Base-by-base conservation (phyloP, 2,797 vertebrate species). In the Lateolabrax maculatus region DNA sequence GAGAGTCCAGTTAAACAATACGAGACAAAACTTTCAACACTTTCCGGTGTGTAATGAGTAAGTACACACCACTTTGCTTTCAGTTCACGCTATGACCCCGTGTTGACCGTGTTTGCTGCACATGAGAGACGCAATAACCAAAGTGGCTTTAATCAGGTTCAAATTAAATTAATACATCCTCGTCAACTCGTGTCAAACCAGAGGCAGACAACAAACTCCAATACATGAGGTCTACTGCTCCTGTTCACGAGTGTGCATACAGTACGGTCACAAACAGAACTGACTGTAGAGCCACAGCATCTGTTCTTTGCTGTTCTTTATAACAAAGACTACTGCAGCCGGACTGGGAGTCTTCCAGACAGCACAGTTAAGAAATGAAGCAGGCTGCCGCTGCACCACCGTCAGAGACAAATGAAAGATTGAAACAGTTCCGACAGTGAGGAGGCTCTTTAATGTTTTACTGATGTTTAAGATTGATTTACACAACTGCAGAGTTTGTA, bases 381-480 rank as follows among this genome's bases (percentile, higher is more conserved):
- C 62, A 29, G 56, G 12, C 41, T 49, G 64, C 73, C 34, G 77
- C 56, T 71, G 70, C 66, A 29, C 23, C 3, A 11, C 63, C 70
- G 60, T 70, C 49, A 66, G 55, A 75, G 70, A 87, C 56, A 19
- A 71, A 84, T 80, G 55, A 76, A 65, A 70, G 39, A 16, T 49
- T 49, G 43, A 53, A 82, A 71, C 58, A 21, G 55, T 21, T 63
- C 25, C 0, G 53, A 73, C 72, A 62, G 43, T 37, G 31, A 51
- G 36, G 41, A 73, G 43, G 51, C 41, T 72, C 49, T 29, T 62
- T 61, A 83, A 75, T 70, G 71, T 77, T 67, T 63, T 65, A 70
- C 61, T 19, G 31, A 75, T 39, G 21, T 43, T 36, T 43, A 52
- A 61, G 48, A 79, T 15, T 52, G 79, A 70, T 77, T 71, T 56